phyloP scores from a whole-genome alignment of 2,888 invertebrate species.

The Dryococelus australis region DNA sequence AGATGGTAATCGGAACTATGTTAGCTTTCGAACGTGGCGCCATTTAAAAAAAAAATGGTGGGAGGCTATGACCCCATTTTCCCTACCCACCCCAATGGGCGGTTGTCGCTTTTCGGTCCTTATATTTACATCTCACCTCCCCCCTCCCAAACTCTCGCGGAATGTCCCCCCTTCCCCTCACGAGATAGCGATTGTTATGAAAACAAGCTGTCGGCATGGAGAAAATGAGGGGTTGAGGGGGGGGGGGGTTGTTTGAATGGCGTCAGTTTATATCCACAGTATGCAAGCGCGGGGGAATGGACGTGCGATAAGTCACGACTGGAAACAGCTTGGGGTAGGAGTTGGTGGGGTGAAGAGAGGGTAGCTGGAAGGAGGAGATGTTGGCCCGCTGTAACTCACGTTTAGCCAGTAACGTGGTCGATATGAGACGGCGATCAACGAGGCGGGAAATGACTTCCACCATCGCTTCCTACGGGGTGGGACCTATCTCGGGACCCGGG shows the following conservation, averaged over 20 bases:
- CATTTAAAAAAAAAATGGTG: not conserved
- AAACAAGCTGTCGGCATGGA: too few species aligned
- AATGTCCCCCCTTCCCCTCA: too few species aligned
- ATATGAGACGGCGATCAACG: slow-evolving; percentile 2
- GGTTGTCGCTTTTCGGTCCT: too few species aligned
- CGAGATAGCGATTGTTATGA: too few species aligned
- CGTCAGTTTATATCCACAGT: not conserved
- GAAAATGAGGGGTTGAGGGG: not conserved
- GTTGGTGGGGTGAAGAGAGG: not conserved
- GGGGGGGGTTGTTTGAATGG: not conserved
- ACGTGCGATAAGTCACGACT: not conserved
- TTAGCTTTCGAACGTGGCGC: not conserved
- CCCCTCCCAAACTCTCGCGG: too few species aligned
- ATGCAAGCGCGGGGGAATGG: not conserved
- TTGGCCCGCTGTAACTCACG: not conserved
- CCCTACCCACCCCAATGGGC: not conserved
- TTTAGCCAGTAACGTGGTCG: not conserved
- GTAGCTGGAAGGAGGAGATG: not conserved
- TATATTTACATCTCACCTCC: not conserved
- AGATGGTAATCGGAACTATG: not conserved
- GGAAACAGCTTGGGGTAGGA: not conserved
- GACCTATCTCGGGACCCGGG: not conserved
- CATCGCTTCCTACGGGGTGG: not conserved
- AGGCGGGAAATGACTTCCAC: not conserved
- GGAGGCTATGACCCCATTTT: not conserved